phyloP scores from a whole-genome alignment of 1,140 invertebrate genomes.

The Dysdera silvatica region DNA sequence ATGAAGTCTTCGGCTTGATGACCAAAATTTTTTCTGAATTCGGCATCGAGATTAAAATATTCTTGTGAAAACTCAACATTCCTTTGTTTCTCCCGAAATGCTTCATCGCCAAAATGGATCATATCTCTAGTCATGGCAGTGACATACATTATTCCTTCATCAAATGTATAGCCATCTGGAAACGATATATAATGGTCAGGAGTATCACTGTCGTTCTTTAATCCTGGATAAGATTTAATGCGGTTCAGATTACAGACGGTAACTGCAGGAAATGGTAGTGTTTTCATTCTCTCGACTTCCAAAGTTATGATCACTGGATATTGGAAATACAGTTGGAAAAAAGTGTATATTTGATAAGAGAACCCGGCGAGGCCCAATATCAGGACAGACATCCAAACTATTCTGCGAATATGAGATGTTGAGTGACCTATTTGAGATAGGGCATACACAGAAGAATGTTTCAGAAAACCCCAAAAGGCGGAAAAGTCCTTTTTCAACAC shows the following conservation, averaged over 20 bases:
- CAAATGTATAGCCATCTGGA: not conserved
- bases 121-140: not conserved
- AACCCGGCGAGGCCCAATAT: conserved; percentile 10
- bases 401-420: not conserved
- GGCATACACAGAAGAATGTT: conserved; percentile 16
- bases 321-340: not conserved
- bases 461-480: too few species aligned
- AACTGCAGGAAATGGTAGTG: conserved; percentile 6
- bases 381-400: conserved; percentile 16
- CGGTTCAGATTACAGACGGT: conserved; percentile 18
- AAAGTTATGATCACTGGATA: conserved; percentile 18
- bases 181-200: not conserved
- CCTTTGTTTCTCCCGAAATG: not conserved
- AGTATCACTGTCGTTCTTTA: not conserved
- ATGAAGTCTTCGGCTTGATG: conserved; percentile 13
- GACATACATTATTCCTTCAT: not conserved
- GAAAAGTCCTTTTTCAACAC: too few species aligned
- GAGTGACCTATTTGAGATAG: conserved; percentile 23
- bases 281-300: not conserved
- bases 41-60: not conserved
- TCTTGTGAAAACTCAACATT: not conserved
- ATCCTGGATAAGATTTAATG: not conserved
- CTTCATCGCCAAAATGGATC: too few species aligned
- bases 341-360: conserved; percentile 6
- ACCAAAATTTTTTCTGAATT: not conserved